phyloP scores from a whole-genome alignment of 2,888 invertebrate genomes.

The Romanomermis culicivorax region DNA sequence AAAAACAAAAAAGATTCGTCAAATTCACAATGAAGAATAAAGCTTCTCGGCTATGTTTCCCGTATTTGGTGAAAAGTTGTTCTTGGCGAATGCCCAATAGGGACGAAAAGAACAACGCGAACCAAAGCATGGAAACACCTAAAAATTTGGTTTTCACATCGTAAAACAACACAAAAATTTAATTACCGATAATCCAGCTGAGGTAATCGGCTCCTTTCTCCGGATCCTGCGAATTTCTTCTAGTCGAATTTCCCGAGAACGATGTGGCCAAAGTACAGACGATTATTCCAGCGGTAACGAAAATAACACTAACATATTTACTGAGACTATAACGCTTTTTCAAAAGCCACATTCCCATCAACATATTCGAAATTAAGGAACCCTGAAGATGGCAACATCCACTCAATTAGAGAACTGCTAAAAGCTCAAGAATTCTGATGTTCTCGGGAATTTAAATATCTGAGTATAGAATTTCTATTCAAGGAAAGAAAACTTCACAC shows the following conservation, averaged over 20 bases:
- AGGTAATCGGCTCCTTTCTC: not conserved
- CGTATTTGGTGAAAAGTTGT: constrained; percentile 38
- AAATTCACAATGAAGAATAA: constrained; percentile 34
- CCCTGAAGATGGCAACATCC: constrained; percentile 55
- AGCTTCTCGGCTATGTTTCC: constrained; percentile 58
- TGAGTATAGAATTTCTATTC: too few species aligned
- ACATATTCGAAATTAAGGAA: constrained; percentile 83
- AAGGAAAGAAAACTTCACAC: too few species aligned
- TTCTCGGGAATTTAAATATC: too few species aligned
- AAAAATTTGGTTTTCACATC: not conserved
- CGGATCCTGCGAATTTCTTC: not conserved
- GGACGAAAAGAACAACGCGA: constrained; percentile 73
- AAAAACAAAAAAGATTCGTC: not conserved
- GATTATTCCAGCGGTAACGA: constrained; percentile 78
- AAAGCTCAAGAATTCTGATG: too few species aligned
- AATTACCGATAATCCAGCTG: not conserved
- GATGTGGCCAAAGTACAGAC: constrained; percentile 66
- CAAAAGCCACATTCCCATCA: constrained; percentile 71
- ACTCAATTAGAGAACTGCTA: too few species aligned
- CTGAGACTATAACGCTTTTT: constrained; percentile 47
- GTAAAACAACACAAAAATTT: not conserved
- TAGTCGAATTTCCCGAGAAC: not conserved
- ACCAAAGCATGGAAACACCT: constrained; percentile 44
- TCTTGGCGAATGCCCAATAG: constrained; percentile 39
- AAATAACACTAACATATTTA: constrained; percentile 70